phyloP scores from a whole-genome alignment of 2,888 invertebrate genomes.

The Heteromurus nitidus region DNA sequence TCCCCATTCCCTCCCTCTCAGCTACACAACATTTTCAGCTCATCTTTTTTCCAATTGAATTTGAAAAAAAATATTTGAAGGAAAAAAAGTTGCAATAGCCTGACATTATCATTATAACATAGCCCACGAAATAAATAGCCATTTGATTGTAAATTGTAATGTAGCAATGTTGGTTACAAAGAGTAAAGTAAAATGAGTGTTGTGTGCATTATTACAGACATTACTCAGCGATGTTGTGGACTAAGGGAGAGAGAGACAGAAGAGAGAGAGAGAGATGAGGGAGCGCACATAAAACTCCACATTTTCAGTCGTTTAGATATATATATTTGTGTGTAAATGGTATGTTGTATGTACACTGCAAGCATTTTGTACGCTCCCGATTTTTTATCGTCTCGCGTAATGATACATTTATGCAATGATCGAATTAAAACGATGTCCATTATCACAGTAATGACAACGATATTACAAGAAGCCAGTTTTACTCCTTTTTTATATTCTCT shows the following conservation, averaged over 20 bases:
- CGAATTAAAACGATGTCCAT: conserved; percentile 52
- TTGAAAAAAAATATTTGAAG: background rate
- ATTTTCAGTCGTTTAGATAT: background rate
- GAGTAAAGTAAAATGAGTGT: conserved; percentile 23
- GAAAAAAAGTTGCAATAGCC: conserved; percentile 42
- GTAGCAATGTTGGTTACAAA: conserved; percentile 7
- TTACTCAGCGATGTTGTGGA: too few relatives aligned
- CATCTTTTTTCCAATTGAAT: background rate
- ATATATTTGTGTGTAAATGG: conserved; percentile 14
- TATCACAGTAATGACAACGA: conserved; percentile 47
- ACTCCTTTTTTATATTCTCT: conserved; percentile 36
- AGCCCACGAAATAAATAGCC: conserved; percentile 45
- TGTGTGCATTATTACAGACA: conserved; percentile 26
- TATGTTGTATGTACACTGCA: conserved; percentile 23
- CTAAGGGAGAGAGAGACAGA: too few relatives aligned
- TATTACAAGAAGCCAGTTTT: conserved; percentile 48
- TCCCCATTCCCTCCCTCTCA: too few relatives aligned
- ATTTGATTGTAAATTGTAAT: conserved; percentile 52
- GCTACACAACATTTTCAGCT: too few relatives aligned
- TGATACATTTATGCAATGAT: conserved; percentile 54
- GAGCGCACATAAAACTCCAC: too few relatives aligned
- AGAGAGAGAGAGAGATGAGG: too few relatives aligned
- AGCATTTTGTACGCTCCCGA: conserved; percentile 30
- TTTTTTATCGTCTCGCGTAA: conserved; percentile 40
- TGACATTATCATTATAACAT: conserved; percentile 37